These are phyloP conservation scores for Ornithoptera priamus DNA, from an alignment of 2,888 invertebrate genomes.

Conservation along the genomic window DNA sequence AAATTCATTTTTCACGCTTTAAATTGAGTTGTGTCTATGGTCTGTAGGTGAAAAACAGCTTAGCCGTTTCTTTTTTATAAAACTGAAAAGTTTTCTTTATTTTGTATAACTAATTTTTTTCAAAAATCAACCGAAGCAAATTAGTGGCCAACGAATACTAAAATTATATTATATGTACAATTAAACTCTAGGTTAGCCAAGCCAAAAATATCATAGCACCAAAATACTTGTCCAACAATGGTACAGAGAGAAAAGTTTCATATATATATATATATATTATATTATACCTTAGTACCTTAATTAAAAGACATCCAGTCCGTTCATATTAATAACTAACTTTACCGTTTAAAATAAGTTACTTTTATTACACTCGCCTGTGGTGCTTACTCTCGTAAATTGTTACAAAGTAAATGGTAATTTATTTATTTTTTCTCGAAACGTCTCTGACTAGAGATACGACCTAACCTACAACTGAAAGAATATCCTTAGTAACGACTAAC, in stretches of 20 bases:
- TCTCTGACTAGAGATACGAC: constrained; percentile 79
- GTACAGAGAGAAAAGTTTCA: constrained; percentile 77
- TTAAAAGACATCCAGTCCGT: constrained; percentile 60
- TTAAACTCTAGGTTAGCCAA: constrained; percentile 75
- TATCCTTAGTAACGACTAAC: constrained; percentile 58
- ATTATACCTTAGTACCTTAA: constrained; percentile 34
- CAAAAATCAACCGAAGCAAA: constrained; percentile 49
- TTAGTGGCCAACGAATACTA: constrained; percentile 71
- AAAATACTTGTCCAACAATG: constrained; percentile 64
- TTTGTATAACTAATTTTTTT: constrained; percentile 26
- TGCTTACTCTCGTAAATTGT: constrained; percentile 67
- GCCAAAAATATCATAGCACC: constrained; percentile 77
- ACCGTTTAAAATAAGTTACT: constrained; percentile 62
- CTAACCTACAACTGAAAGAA: constrained; percentile 69
- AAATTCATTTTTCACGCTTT: constrained; percentile 15
- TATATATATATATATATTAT: constrained; percentile 31
- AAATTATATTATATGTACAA: constrained; percentile 62
- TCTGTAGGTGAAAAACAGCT: constrained; percentile 53
- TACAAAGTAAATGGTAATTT: constrained; percentile 77
- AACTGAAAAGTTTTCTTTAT: constrained; percentile 32
- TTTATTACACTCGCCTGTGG: constrained; percentile 66
- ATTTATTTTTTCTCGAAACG: constrained; percentile 63
- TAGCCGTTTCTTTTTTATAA: constrained; percentile 46
- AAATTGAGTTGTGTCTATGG: constrained; percentile 23
- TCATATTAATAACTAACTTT: constrained; percentile 44